Conservation (phyloP, 53 echinoderm and acorn worm species). For the Mesocentrotus franciscanus region DNA sequence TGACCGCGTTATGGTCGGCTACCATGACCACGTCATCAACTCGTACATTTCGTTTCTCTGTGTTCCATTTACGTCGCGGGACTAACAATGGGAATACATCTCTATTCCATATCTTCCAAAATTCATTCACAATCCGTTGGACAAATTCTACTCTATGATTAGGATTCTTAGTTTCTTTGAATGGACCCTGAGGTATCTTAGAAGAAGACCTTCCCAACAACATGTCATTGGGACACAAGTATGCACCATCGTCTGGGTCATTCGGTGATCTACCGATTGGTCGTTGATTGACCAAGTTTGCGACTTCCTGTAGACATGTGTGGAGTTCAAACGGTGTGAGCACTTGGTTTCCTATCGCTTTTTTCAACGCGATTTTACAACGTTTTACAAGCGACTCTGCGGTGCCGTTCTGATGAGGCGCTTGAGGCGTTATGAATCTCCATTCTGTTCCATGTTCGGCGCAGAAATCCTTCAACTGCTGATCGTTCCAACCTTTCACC, state of each 20-base stretch:
- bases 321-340: slow-evolving; percentile 75
- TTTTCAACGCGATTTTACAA: slow-evolving; percentile 73
- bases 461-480: slow-evolving; percentile 65
- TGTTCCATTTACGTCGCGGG: slow-evolving; percentile 71
- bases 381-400: slow-evolving; percentile 73
- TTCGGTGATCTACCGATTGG: no score
- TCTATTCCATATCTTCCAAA: slow-evolving; percentile 70
- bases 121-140: slow-evolving; percentile 69
- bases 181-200: no score
- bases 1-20: slow-evolving; percentile 62
- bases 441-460: slow-evolving; percentile 67
- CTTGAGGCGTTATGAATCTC: slow-evolving; percentile 73
- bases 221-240: no score
- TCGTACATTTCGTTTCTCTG: slow-evolving; percentile 75
- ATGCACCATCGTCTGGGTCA: no score
- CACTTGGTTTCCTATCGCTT: slow-evolving; percentile 72
- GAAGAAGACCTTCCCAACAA: no score
- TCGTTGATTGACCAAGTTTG: no score
- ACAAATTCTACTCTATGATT: slow-evolving; percentile 75
- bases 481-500: slow-evolving; percentile 65
- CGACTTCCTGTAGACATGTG: slow-evolving; percentile 72
- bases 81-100: slow-evolving; percentile 72
- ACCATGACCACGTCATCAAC: slow-evolving; percentile 71
- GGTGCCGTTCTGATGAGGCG: slow-evolving; percentile 77
- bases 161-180: no score